These are phyloP conservation scores for Lysiphlebus fabarum DNA, from an alignment of 1,140 invertebrate genomes.

Conservation along the genomic window DNA sequence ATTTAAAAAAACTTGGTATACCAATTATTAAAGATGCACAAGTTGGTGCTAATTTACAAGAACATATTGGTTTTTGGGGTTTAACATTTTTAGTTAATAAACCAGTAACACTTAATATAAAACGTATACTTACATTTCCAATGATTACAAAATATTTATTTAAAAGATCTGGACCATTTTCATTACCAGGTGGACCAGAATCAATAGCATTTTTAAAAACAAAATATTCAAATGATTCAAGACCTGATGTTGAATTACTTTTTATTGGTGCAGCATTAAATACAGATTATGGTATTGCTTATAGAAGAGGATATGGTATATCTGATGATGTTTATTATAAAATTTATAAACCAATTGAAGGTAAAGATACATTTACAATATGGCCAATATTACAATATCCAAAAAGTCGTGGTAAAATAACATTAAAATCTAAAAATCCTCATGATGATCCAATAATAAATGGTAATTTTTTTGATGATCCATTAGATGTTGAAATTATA, in stretches of 20 bases:
- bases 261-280: constrained; percentile 54
- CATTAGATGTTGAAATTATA: constrained; percentile 64
- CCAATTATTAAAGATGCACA: constrained; percentile 63
- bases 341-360: constrained; percentile 50
- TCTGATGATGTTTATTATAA: constrained; percentile 49
- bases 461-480: constrained; percentile 73
- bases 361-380: constrained; percentile 56
- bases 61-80: constrained; percentile 70
- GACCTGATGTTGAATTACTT: constrained; percentile 60
- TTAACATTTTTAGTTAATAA: constrained; percentile 59
- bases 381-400: constrained; percentile 53
- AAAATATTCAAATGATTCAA: constrained; percentile 52
- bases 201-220: constrained; percentile 55
- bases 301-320: constrained; percentile 57
- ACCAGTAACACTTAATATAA: constrained; percentile 38
- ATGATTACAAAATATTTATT: constrained; percentile 49
- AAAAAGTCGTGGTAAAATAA: constrained; percentile 69
- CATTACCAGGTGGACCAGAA: constrained; percentile 56
- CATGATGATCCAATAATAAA: constrained; percentile 75
- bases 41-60: constrained; percentile 70
- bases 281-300: constrained; percentile 63
- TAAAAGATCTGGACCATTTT: constrained; percentile 50
- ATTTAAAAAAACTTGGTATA: constrained; percentile 68
- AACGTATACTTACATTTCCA: constrained; percentile 26
- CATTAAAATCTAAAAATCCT: constrained; percentile 66